Base-by-base conservation (phyloP, 2,888 invertebrate species). In the Eupithecia exiguata region DNA sequence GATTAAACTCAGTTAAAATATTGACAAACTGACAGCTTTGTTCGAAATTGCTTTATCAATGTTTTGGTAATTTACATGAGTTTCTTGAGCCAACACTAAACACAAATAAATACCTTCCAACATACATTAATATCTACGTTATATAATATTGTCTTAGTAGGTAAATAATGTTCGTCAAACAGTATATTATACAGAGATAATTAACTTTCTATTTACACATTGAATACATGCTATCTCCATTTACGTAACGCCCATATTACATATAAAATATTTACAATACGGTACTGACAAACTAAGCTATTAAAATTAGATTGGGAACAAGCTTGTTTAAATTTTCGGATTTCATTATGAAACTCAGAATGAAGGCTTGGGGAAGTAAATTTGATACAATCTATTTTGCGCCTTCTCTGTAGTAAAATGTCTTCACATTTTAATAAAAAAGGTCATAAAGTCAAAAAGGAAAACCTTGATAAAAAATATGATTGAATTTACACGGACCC, bases 161-260 rank as follows among this genome's bases (percentile, higher is more conserved):
- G 63, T 65, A 87, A 89, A 91, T 89, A 87, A 87, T 87, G 79
- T 84, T 84, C 78, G 84, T 84, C 82, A 84, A 85, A 85, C 84
- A 83, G 80, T 88, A 85, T 87, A 58, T 53, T 25, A 81, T 84
- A 89, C 89, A 91, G 75, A 74, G 80, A 78, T 79, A 77, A 78
- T 77, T 76, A 76, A 80, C 80, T 78, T 75, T 86, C 87, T 92
- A 92, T 91, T 85, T 91, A 92, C 92, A 92, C 81, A 86, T 83
- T 80, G 85, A 43, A 75, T 73, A 67, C 40, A 67, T 61, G 21
- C 21, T 58, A 67, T 74, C 36, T 62, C 70, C 43, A 68, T 71
- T 68, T 62, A 70, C 74, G 68, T 61, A 1, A 30, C 68, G 35
- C 43, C 46, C 62, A 38, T 62, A 43, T 62, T 72, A n/a, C 36